Percentiles rank a stretch among this genome's conserved stretches.
Evolutionary conservation across 2,797 vertebrate species (phyloP).

Genomic region (Fringilla coelebs): DNA sequence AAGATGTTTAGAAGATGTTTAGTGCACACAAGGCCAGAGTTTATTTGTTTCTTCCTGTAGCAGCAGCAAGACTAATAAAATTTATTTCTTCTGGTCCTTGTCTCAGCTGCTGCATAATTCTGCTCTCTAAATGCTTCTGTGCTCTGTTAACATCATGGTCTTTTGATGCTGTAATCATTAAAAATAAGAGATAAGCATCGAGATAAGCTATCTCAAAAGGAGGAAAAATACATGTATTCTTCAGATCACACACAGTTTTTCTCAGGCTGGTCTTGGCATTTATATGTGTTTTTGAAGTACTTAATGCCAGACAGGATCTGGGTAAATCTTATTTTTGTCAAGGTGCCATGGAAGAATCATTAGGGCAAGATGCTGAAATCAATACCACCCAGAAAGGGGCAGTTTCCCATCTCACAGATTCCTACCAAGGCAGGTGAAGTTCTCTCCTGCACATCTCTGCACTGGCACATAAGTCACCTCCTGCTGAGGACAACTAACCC

Average conservation of each 20-base stretch:
- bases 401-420: neutral
- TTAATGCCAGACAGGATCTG: neutral
- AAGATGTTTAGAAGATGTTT: neutral
- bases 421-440: accelerated
- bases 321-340: neutral
- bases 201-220: neutral
- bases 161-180: neutral
- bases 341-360: neutral
- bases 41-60: neutral
- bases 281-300: neutral
- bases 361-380: neutral
- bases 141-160: neutral
- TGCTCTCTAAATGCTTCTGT: neutral
- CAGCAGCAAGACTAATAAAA: neutral
- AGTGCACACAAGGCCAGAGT: neutral
- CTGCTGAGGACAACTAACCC: neutral
- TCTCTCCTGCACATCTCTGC: neutral
- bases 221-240: neutral
- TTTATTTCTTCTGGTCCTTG: neutral
- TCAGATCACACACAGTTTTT: neutral
- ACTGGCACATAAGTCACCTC: neutral
- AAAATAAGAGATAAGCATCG: neutral
- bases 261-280: neutral
- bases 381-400: slow-evolving; percentile 7
- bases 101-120: neutral